Evolutionary conservation across 2,888 invertebrate species (phyloP), one percentile per base, ranked within the genome.

Genomic region (Tuta absoluta): DNA sequence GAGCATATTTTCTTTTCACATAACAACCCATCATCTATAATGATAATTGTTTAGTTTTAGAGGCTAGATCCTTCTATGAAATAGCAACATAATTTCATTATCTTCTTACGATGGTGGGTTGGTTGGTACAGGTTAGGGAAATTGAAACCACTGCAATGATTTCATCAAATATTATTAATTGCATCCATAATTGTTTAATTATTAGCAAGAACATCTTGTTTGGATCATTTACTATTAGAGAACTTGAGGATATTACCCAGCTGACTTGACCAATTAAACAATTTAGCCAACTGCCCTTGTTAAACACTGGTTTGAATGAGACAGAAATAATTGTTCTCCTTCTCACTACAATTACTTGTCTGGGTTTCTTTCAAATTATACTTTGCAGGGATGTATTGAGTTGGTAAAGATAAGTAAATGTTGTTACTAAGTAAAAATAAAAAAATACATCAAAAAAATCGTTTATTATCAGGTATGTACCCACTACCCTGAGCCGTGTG

Each of bases 261-360:
- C 72, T 73, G 75, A 72, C 74, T 73, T 72, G 66, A 72, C 63
- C 75, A 80, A 81, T 81, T 81, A 80, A 79, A 78, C 70, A 72
- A 71, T 77, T 78, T 70, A 76, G 69, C 65, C 72, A 73, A 73
- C 71, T 68, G 66, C 67, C 66, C 51, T 23, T 65, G 67, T 66
- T 51, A 67, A 69, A 65, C 59, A 64, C 68, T 68, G 67, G 67
- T 51, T 56, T 65, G 65, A 67, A 33, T 17, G 66, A 67, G 67
- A 58, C 23, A 65, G 41, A 63, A 48, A 63, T 63, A 63, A 41
- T 62, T 58, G 65, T 65, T 65, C 56, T 66, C 67, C 38, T 61
- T 66, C 62, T 62, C 48, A 53, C 17, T 24, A 33, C 63, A 66
- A 57, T 61, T 58, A 59, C 63, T 21, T 62, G 56, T 24, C 48